A percentile compares a stretch with the other conserved stretches of the same genome.
These are phyloP conservation scores for Operophtera brumata DNA, from an alignment of 2,888 invertebrate genomes.

Conservation along the genomic window DNA sequence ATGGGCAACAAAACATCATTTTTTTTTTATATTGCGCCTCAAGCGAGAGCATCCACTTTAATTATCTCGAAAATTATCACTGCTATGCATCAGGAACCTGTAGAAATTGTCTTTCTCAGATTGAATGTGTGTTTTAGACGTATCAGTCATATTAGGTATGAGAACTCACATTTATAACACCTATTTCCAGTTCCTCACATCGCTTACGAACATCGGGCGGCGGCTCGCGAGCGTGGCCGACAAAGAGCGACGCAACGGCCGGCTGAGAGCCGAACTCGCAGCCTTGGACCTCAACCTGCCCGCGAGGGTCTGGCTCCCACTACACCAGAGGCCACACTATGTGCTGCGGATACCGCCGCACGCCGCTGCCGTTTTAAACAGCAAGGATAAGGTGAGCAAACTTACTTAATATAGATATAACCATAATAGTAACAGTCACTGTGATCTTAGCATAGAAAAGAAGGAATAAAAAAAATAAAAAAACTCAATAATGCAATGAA, in stretches of 20 bases:
- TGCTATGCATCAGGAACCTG: too few species aligned
- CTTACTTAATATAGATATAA: too few species aligned
- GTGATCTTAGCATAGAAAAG: too few species aligned
- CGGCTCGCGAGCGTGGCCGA: slow-evolving; percentile 69
- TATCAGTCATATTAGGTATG: not conserved
- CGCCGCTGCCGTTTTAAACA: slow-evolving; percentile 98
- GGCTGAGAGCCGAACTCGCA: slow-evolving; percentile 95
- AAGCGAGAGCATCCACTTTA: too few species aligned
- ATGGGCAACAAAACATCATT: too few species aligned
- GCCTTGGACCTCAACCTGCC: slow-evolving; percentile 97
- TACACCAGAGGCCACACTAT: slow-evolving; percentile 94
- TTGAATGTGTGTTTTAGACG: not conserved
- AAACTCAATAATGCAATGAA: too few species aligned
- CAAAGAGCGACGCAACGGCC: slow-evolving; percentile 93
- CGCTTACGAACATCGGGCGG: slow-evolving; percentile 69
- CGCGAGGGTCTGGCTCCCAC: slow-evolving; percentile 98
- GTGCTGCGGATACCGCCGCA: slow-evolving; percentile 98
- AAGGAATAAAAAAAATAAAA: too few species aligned
- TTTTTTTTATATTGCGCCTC: too few species aligned
- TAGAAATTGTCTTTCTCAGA: not conserved
- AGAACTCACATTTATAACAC: not conserved
- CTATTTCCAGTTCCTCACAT: slow-evolving; percentile 60
- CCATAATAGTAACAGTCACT: too few species aligned
- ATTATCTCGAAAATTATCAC: too few species aligned
- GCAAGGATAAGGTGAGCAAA: slow-evolving; percentile 90